A percentile compares a stretch with the other conserved stretches of the same genome.
Evolutionary conservation across 2,888 invertebrate species (phyloP).

Genomic region (Dicycla oo): DNA sequence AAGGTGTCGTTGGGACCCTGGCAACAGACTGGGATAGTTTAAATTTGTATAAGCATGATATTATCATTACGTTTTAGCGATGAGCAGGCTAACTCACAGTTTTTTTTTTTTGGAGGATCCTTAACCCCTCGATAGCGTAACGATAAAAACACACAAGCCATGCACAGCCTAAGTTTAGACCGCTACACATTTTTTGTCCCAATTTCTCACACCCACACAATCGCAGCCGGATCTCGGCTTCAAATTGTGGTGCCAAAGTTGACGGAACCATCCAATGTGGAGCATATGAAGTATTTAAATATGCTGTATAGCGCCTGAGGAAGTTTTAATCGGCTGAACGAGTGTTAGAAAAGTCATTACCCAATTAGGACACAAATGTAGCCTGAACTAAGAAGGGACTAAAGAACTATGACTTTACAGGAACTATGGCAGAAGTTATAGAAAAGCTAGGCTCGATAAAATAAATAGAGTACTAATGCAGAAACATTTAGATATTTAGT

Average conservation of each 20-base stretch:
- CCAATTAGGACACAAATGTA: not conserved
- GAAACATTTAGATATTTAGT: too few relatives aligned
- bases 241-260: constrained; percentile 82
- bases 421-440: not conserved
- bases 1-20: constrained; percentile 10
- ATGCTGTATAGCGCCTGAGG: not conserved
- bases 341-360: not conserved
- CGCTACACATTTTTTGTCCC: constrained; percentile 52
- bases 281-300: constrained; percentile 10
- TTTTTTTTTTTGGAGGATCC: constrained; percentile 21
- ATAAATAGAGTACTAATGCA: not conserved
- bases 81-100: not conserved
- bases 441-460: not conserved
- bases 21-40: constrained; percentile 9
- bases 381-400: not conserved
- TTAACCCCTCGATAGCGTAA: constrained; percentile 7
- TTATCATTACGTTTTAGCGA: not conserved
- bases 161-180: constrained; percentile 34
- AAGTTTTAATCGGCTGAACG: not conserved
- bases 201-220: constrained; percentile 64
- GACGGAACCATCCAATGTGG: constrained; percentile 69
- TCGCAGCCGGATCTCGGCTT: constrained; percentile 74
- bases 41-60: constrained; percentile 1
- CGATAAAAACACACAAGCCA: constrained; percentile 27
- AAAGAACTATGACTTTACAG: not conserved